These are phyloP conservation scores for Bradysia coprophila DNA, from an alignment of 1,140 invertebrate species.

Conservation along the genomic window DNA sequence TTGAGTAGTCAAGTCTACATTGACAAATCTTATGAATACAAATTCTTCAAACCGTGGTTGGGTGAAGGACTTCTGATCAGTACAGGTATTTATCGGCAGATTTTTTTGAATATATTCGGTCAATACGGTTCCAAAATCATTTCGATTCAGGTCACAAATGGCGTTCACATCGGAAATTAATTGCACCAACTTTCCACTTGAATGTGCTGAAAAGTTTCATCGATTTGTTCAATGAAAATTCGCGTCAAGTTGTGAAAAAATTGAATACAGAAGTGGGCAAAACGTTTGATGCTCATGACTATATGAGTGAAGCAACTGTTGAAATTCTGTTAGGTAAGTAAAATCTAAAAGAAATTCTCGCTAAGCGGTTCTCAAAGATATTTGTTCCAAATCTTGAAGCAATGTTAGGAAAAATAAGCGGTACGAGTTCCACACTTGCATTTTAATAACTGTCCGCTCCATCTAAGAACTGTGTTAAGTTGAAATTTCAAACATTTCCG, in stretches of 20 bases:
- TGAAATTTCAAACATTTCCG: no score
- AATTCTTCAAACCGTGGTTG: constrained; percentile 54
- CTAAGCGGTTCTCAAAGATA: no score
- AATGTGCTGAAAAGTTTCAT: constrained; percentile 69
- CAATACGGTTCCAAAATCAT: no score
- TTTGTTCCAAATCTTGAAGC: no score
- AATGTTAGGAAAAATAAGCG: no score
- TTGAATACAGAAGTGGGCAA: constrained; percentile 41
- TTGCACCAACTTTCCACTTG: constrained; percentile 67
- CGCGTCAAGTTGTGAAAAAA: constrained; percentile 42
- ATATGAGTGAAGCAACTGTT: constrained; percentile 68
- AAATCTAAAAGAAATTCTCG: no score
- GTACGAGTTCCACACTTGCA: no score
- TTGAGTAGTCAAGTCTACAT: constrained; percentile 55
- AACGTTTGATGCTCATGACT: constrained; percentile 58
- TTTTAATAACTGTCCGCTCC: no score
- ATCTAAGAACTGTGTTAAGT: no score
- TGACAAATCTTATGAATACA: constrained; percentile 50
- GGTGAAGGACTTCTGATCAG: constrained; percentile 57
- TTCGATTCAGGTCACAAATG: constrained; percentile 45
- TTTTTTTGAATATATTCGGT: no score
- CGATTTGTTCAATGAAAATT: constrained; percentile 62
- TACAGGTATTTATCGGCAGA: constrained; percentile 37
- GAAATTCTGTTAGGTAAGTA: constrained; percentile 55
- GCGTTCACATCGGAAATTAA: constrained; percentile 60